Evolutionary conservation across 2,888 invertebrate species (phyloP), one percentile per base, ranked within the genome.

Genomic region (Cephus rjabovi): DNA sequence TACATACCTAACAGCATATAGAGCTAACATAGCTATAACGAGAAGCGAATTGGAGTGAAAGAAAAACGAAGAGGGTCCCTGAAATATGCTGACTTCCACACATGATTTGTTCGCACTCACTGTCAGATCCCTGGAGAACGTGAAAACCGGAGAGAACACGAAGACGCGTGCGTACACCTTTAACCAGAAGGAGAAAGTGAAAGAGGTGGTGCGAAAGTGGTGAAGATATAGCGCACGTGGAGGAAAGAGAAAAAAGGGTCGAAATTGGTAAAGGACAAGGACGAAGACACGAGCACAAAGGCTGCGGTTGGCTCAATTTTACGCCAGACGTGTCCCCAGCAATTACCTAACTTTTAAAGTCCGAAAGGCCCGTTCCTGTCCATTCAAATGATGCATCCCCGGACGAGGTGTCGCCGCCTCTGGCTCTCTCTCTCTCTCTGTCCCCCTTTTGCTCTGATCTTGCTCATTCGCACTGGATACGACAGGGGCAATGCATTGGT

Each of bases 81-180:
- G 84, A 90, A 91, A 91, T 90, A 90, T 91, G 91, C 91, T 91
- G 91, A 91, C 91, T 91, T 90, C 90, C 90, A 89, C 87, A 88
- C 87, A 87, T 85, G 82, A 82, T 12, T 71, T 23, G 12, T 15
- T 31, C 71, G 31, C 71, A 9, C 31, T 15, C 31, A 6, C 31
- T 71, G 31, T 9, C 56, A 2, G 56, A 23, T 56, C 56, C 23
- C 23, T 56, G 56, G 56, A 56, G 23, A 40, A 40, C 40, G 23
- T 23, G 15, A 15, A 40, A 40, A 23, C 9, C 40, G 23, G 23
- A 9, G 23, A 56, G 40, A 56, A 56, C 56, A 9, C 56, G 23
- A 56, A 15, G 56, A 56, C 56, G 23, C 2, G 23, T 56, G 56
- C 2, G 56, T 23, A 23, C 56, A 56, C 56, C 56, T 56, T 56